phyloP scores from a whole-genome alignment of 2,888 invertebrate species.

The Hesperia comma region DNA sequence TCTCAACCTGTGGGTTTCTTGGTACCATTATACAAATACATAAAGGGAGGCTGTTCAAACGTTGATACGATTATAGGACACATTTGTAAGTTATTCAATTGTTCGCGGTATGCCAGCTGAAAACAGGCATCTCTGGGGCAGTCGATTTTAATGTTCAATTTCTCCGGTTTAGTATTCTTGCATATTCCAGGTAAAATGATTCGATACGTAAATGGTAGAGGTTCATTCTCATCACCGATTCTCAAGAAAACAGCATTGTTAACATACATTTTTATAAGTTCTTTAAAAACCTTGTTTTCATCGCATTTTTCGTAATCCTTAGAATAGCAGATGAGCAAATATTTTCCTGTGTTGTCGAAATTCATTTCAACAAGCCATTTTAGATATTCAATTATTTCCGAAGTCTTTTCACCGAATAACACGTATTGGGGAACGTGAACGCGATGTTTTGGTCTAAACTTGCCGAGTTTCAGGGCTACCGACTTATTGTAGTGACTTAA shows the following conservation, averaged over 20 bases:
- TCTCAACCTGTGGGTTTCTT: slow-evolving; percentile 55
- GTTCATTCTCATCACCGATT: slow-evolving; percentile 42
- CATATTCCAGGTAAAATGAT: slow-evolving; percentile 53
- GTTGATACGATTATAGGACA: slow-evolving; percentile 60
- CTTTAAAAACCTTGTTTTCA: slow-evolving; percentile 53
- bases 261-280: slow-evolving; percentile 48
- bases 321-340: slow-evolving; percentile 55
- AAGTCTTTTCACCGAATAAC: slow-evolving; percentile 53
- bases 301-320: slow-evolving; percentile 50
- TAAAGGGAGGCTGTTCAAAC: slow-evolving; percentile 63
- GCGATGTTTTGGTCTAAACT: slow-evolving; percentile 45
- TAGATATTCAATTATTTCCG: slow-evolving; percentile 52
- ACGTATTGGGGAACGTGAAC: slow-evolving; percentile 54
- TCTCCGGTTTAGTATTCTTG: slow-evolving; percentile 50
- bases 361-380: slow-evolving; percentile 50
- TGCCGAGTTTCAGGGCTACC: slow-evolving; percentile 52
- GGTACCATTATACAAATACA: slow-evolving; percentile 55
- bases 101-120: slow-evolving; percentile 52
- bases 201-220: slow-evolving; percentile 50
- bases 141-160: slow-evolving; percentile 45
- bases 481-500: slow-evolving; percentile 53
- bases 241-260: slow-evolving; percentile 57
- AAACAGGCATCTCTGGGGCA: slow-evolving; percentile 53
- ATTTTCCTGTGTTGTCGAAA: slow-evolving; percentile 59
- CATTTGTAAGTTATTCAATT: slow-evolving; percentile 53